These are phyloP conservation scores for Phanerotoma sp. DNA, from an alignment of 2,888 invertebrate species.

Conservation along the genomic window DNA sequence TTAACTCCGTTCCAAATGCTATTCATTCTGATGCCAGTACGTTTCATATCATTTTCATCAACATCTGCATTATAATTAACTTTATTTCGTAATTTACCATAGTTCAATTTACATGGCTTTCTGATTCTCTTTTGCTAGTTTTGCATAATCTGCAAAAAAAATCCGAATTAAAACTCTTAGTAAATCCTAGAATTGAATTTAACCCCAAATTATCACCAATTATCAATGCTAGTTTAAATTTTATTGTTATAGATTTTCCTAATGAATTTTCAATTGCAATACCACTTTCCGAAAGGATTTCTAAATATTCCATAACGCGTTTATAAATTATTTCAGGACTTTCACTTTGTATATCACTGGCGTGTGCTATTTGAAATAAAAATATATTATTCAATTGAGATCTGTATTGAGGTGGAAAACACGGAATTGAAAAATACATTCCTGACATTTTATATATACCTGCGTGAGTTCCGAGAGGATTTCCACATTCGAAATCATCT, in stretches of 20 bases:
- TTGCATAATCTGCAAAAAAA: constrained; percentile 6
- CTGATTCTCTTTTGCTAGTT: not conserved
- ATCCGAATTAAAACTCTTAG: not conserved
- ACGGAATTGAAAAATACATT: constrained; percentile 22
- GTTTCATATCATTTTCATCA: not conserved
- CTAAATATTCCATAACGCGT: constrained; percentile 14
- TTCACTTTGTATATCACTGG: too few relatives aligned
- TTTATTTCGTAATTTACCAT: not conserved
- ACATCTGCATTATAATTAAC: not conserved
- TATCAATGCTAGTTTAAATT: constrained; percentile 10
- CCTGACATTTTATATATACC: constrained; percentile 23
- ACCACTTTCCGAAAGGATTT: constrained; percentile 2
- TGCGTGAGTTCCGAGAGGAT: constrained; percentile 20
- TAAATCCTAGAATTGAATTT: not conserved
- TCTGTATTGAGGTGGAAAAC: constrained; percentile 21
- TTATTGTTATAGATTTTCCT: not conserved
- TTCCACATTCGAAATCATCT: constrained; percentile 17
- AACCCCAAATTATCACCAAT: constrained; percentile 21
- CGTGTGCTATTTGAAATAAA: too few relatives aligned
- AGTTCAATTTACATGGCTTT: too few relatives aligned
- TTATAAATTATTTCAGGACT: not conserved
- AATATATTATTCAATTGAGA: constrained; percentile 22
- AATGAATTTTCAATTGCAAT: not conserved
- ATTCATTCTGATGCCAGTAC: not conserved
- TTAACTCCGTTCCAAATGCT: not conserved